Evolutionary conservation across 2,888 invertebrate species (phyloP).

Genomic region (Hirtodrosophila duncani): DNA sequence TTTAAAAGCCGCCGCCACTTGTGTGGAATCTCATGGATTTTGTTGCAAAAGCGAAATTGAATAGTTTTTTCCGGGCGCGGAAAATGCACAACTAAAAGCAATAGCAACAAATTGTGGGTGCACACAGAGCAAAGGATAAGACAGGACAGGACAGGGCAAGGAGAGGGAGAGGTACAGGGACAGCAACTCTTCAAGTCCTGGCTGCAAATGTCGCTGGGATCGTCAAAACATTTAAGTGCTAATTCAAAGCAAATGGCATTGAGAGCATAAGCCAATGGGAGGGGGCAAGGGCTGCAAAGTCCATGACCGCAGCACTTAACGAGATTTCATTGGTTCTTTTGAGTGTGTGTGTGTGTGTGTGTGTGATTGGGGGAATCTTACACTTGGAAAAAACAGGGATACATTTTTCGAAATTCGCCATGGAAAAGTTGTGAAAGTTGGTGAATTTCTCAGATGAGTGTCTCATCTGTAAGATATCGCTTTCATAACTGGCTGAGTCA

Average conservation of each 20-base stretch:
- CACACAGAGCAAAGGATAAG: no score
- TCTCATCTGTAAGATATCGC: no score
- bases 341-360: no score
- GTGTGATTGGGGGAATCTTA: no score
- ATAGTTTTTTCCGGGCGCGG: constrained; percentile 31
- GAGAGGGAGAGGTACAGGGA: background rate
- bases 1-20: constrained; percentile 4
- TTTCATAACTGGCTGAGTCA: no score
- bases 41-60: constrained; percentile 46
- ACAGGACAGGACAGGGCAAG: background rate
- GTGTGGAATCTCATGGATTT: constrained; percentile 22
- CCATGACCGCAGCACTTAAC: constrained; percentile 30
- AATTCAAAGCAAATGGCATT: constrained; percentile 23
- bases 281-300: constrained; percentile 10
- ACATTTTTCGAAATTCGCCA: no score
- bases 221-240: constrained; percentile 51
- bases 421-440: no score
- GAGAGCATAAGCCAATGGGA: background rate
- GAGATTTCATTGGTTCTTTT: no score
- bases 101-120: no score
- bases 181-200: background rate
- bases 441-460: no score
- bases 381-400: no score
- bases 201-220: constrained; percentile 14
- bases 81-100: constrained; percentile 37